These are phyloP conservation scores for Drosophila tristis DNA, from an alignment of 1,140 invertebrate genomes.

Conservation along the genomic window DNA sequence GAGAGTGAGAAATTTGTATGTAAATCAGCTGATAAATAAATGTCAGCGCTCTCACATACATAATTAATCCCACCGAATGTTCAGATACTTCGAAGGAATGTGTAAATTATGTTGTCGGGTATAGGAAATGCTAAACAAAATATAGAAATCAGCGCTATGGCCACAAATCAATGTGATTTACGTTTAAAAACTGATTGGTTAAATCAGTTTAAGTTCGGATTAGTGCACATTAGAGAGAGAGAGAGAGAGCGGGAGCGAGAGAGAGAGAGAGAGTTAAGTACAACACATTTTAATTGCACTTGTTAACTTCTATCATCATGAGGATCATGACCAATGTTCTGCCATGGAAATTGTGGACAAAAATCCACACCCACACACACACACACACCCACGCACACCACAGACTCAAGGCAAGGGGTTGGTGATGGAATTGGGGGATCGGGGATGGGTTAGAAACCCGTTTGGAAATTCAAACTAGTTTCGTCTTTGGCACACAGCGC, in stretches of 20 bases:
- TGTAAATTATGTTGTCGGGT: slow-evolving; percentile 26
- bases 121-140: slow-evolving; percentile 54
- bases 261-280: neutral
- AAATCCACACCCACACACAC: slow-evolving; percentile 37
- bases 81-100: slow-evolving; percentile 12
- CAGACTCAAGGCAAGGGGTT: slow-evolving; percentile 14
- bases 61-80: slow-evolving; percentile 39
- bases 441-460: slow-evolving; percentile 41
- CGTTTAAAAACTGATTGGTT: slow-evolving; percentile 30
- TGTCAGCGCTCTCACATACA: slow-evolving; percentile 62
- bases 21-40: slow-evolving; percentile 30
- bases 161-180: slow-evolving; percentile 74
- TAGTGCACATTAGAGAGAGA: neutral
- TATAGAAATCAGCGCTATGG: slow-evolving; percentile 45
- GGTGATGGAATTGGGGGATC: neutral
- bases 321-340: too few relatives aligned
- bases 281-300: too few relatives aligned
- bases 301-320: too few relatives aligned
- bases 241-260: too few relatives aligned
- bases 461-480: slow-evolving; percentile 63
- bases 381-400: slow-evolving; percentile 29
- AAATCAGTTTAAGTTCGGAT: slow-evolving; percentile 2
- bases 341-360: neutral
- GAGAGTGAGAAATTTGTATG: neutral
- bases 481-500: slow-evolving; percentile 54